Conservation (phyloP, 2,113 vertebrate species). For the Hymenochirus boettgeri region DNA sequence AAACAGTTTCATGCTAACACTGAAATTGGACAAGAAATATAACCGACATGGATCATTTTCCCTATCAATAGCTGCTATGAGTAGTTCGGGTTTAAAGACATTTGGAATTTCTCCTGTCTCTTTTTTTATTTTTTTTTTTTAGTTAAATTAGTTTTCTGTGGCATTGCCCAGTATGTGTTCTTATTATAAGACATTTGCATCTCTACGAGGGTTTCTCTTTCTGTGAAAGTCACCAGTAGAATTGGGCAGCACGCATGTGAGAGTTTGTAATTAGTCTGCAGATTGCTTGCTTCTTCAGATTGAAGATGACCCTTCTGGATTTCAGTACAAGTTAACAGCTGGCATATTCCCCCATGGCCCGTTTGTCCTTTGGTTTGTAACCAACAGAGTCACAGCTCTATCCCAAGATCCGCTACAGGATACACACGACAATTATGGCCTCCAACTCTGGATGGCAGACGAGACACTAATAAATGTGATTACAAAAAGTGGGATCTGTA, state of each 20-base stretch:
- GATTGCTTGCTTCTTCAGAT: constrained; percentile 38
- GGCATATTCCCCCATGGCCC: constrained; percentile 28
- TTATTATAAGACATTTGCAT: constrained; percentile 20
- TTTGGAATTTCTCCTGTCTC: constrained; percentile 24
- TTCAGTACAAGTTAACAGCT: constrained; percentile 32
- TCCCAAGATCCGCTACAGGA: constrained; percentile 40
- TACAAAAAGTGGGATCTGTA: constrained; percentile 35
- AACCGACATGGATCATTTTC: too few relatives aligned
- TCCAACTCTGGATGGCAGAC: constrained; percentile 38
- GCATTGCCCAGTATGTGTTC: constrained; percentile 13
- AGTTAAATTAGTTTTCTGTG: constrained; percentile 16
- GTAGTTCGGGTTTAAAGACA: constrained; percentile 5
- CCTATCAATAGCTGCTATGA: too few relatives aligned
- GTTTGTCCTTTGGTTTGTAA: constrained; percentile 43
- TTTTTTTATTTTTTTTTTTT: constrained; percentile 35
- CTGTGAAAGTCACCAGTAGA: constrained; percentile 36
- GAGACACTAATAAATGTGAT: constrained; percentile 43
- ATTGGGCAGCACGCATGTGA: not conserved
- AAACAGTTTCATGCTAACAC: too few relatives aligned
- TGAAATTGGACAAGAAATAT: too few relatives aligned
- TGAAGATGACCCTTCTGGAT: constrained; percentile 42
- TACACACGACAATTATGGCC: constrained; percentile 22
- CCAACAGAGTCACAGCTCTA: constrained; percentile 37
- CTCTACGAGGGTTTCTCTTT: constrained; percentile 12
- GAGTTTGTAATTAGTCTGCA: constrained; percentile 37